phyloP scores from a whole-genome alignment of 1,140 invertebrate genomes.

The Drosophila erecta region DNA sequence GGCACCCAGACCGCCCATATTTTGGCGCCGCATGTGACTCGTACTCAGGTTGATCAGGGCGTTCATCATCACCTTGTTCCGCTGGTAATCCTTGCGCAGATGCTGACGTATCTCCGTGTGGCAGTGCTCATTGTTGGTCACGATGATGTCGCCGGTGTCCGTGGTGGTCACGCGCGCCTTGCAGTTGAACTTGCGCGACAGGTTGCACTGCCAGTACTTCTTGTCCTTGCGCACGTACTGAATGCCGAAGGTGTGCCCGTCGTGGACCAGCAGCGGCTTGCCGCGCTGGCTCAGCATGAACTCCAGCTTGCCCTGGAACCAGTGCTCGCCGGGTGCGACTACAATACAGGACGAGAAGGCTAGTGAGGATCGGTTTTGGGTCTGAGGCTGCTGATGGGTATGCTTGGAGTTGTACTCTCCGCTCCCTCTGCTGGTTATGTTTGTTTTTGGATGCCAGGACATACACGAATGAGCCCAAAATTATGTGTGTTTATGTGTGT shows the following conservation, averaged over 20 bases:
- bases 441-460: constrained; percentile 62
- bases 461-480: constrained; percentile 71
- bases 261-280: constrained; percentile 83
- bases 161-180: constrained; percentile 84
- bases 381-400: constrained; percentile 14
- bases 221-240: constrained; percentile 85
- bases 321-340: constrained; percentile 84
- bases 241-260: constrained; percentile 84
- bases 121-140: constrained; percentile 84
- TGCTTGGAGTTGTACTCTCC: background rate
- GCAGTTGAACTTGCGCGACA: constrained; percentile 84
- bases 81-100: constrained; percentile 83
- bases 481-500: constrained; percentile 45
- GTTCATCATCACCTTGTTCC: constrained; percentile 84
- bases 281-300: constrained; percentile 84
- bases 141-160: constrained; percentile 84
- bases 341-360: constrained; percentile 72
- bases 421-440: constrained; percentile 29
- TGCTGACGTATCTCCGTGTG: constrained; percentile 84
- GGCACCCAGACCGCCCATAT: constrained; percentile 29
- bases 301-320: constrained; percentile 84
- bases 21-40: constrained; percentile 58
- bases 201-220: constrained; percentile 85
- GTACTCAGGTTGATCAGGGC: constrained; percentile 76
- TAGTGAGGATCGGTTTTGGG: constrained; percentile 47